Evolutionary conservation across 2,113 vertebrate genomes (phyloP), one percentile per base, ranked within the genome.

Genomic region (Xiphias gladius): DNA sequence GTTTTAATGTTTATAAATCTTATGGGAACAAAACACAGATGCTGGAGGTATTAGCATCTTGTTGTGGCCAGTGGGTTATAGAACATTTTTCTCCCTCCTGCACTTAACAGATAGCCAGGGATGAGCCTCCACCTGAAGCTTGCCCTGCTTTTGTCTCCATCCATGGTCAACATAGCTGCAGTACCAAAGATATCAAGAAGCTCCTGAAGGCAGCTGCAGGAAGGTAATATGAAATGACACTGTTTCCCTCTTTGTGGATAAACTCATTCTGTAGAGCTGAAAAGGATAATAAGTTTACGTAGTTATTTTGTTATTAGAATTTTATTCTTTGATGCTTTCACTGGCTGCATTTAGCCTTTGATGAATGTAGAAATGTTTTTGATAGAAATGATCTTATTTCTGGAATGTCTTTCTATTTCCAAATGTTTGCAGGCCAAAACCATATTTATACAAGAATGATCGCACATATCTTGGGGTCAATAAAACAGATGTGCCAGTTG

Each of bases 121-220:
- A 97, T 89, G 98, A 99, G 89, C 96, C 96, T 66, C 96, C 97
- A 58, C 98, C 97, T 73, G 95, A 96, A 81, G 96, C 94, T 78
- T 99, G 98, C 75, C 61, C 87, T 67, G 96, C 97, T 20, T 99
- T 99, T 93, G 96, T 98, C 76, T 96, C 96, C 73, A 91, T 99
- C 79, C 97, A 99, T 65, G 93, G 94, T 87, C 96, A 96, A 86
- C 94, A 90, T 58, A 96, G 96, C 94, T 99, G 98, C 94, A 99
- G 96, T 88, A 92, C 94, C 89, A 97, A 96, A 89, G 96, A 97
- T 77, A 95, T 99, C 84, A 98, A 97, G 93, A 99, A 98, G 87
- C 96, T 99, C 54, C 92, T 99, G 91, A 99, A 97, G 94, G 96
- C 95, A 83, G 97, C 97, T 85, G 75, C 93, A 89, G 94, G 93